phyloP scores from a whole-genome alignment of 1,140 invertebrate species.

The Cydia splendana region DNA sequence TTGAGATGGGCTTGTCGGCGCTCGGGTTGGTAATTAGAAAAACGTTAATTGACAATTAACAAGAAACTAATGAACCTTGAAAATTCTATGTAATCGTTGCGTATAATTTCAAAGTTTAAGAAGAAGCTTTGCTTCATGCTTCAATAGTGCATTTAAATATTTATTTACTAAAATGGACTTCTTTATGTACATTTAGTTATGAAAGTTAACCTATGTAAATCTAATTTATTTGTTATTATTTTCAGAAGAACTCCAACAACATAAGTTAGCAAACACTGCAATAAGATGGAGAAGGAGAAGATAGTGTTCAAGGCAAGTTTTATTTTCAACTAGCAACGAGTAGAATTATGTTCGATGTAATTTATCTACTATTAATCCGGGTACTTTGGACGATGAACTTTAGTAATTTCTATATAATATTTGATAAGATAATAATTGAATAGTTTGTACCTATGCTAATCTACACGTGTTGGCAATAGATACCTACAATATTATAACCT shows the following conservation, averaged over 20 bases:
- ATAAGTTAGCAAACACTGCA: background rate
- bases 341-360: background rate
- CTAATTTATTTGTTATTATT: background rate
- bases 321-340: background rate
- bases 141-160: background rate
- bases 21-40: background rate
- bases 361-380: background rate
- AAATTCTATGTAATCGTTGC: background rate
- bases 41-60: constrained; percentile 4
- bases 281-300: constrained; percentile 64
- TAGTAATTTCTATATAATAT: too few relatives aligned
- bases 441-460: too few relatives aligned
- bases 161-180: background rate
- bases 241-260: constrained; percentile 17
- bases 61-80: constrained; percentile 1
- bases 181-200: background rate
- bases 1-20: background rate
- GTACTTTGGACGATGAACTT: too few relatives aligned
- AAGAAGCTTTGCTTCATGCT: background rate
- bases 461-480: too few relatives aligned
- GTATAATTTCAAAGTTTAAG: background rate
- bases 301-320: constrained; percentile 68
- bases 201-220: background rate
- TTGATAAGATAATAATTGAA: too few relatives aligned
- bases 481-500: too few relatives aligned